These are phyloP conservation scores for Stylophora pistillata DNA, from an alignment of 64 coral and sea anemone genomes.

Conservation along the genomic window DNA sequence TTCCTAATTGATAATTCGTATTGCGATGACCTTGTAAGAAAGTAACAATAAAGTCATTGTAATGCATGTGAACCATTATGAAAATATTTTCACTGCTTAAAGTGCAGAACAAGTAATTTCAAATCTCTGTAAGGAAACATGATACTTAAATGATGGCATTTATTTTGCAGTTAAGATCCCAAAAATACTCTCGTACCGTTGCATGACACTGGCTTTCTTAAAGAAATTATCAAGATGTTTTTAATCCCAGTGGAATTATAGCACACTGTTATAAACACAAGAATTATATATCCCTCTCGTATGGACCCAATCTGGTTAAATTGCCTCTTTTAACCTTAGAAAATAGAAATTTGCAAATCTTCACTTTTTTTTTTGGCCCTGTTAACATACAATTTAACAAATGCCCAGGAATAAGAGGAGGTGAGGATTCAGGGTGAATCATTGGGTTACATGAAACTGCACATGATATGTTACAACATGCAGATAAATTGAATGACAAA, in stretches of 20 bases:
- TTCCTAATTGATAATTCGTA: not conserved
- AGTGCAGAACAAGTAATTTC: not conserved
- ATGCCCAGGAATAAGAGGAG: not conserved
- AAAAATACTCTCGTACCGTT: not conserved
- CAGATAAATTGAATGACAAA: not conserved
- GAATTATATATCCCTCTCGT: too few species aligned
- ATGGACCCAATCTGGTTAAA: too few species aligned
- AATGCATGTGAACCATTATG: not conserved
- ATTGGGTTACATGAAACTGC: not conserved
- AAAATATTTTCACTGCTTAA: not conserved
- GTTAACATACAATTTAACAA: constrained; percentile 22
- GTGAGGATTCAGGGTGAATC: not conserved
- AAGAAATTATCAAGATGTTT: not conserved
- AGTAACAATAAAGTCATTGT: not conserved
- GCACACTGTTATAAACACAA: not conserved
- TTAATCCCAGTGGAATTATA: not conserved
- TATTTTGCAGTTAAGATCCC: not conserved
- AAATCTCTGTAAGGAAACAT: too few species aligned
- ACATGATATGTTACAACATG: not conserved
- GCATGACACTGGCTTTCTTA: not conserved
- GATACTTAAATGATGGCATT: not conserved
- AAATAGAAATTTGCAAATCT: not conserved
- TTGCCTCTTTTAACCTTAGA: not conserved
- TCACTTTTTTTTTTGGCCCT: not conserved
- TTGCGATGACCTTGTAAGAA: not conserved